Conservation (phyloP, 2,888 invertebrate genomes). For the Mesopsocus fuscifrons region DNA sequence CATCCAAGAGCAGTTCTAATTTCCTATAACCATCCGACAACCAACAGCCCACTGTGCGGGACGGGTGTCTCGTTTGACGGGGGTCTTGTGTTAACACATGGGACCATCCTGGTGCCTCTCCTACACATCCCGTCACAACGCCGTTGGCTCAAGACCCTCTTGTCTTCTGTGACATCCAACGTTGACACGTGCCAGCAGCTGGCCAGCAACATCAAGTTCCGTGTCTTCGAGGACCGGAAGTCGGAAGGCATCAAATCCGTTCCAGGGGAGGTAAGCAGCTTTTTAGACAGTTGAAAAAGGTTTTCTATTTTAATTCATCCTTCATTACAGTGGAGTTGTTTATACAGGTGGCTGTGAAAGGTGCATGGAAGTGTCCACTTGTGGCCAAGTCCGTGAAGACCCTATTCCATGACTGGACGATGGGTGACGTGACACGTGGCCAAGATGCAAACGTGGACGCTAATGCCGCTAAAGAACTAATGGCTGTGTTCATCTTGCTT, state of each 20-base stretch:
- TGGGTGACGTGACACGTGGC: constrained; percentile 29
- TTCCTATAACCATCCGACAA: constrained; percentile 27
- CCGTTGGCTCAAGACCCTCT: not conserved
- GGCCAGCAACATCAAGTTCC: constrained; percentile 2
- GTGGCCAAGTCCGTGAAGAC: constrained; percentile 30
- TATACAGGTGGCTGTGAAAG: constrained; percentile 23
- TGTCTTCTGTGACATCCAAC: not conserved
- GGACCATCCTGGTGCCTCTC: constrained; percentile 30
- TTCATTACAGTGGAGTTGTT: no score
- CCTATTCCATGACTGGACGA: constrained; percentile 32
- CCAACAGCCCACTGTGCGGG: constrained; percentile 26
- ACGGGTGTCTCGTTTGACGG: constrained; percentile 33
- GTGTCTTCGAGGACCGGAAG: not conserved
- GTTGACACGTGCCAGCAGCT: not conserved
- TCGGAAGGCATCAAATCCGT: no score
- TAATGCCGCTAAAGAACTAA: constrained; percentile 18
- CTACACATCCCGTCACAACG: constrained; percentile 18
- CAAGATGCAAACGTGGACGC: constrained; percentile 27
- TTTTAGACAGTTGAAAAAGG: no score
- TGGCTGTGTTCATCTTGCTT: constrained; percentile 2
- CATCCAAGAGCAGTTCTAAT: constrained; percentile 31
- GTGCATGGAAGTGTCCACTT: constrained; percentile 34
- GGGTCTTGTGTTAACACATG: constrained; percentile 34
- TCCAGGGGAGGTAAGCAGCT: no score
- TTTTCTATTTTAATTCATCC: no score